Evolutionary conservation across 2,797 vertebrate genomes (phyloP), one percentile per base, ranked within the genome.

Genomic region (Echiichthys vipera): DNA sequence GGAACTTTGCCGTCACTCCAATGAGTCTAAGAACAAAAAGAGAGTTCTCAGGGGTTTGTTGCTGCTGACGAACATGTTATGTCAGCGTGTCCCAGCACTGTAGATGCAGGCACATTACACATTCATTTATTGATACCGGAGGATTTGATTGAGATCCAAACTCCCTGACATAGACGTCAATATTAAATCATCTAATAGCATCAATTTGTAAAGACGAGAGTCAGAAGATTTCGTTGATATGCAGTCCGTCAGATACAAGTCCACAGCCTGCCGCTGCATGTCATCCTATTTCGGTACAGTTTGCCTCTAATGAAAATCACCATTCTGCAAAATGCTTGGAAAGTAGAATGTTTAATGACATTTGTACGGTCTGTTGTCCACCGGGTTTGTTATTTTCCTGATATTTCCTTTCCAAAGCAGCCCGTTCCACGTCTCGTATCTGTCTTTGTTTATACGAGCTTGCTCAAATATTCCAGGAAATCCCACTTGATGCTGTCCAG

Each of bases 51-150:
- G 65, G 29, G 51, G 68, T 81, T 47, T 56, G 62, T 68, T 70
- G 65, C 55, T 22, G 76, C 69, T 65, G 79, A 74, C 24, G 13
- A 76, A 69, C 67, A 46, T 45, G 65, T 84, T 71, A 64, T 18
- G 56, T 80, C 71, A 76, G 72, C 13, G 58, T 69, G 80, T 86
- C 74, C 81, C 84, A 78, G 83, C 81, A 66, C 73, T 55, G 78
- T 68, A 77, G 65, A 86, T 78, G 84, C 88, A 92, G 90, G 85
- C 84, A 90, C 83, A 70, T 84, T 85, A 89, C 88, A 94, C 93
- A 93, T 93, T 93, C 91, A 88, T 81, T 86, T 72, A 75, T 43
- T 81, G 83, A 84, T 69, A 78, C 51, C 56, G 49, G 66, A 84
- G 62, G 64, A 74, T 61, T 79, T 42, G 56, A 83, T 80, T 73